A percentile compares a stretch with the other conserved stretches of the same genome.
Conservation (phyloP, 2,113 vertebrate species). For the Bos taurus region DNA sequence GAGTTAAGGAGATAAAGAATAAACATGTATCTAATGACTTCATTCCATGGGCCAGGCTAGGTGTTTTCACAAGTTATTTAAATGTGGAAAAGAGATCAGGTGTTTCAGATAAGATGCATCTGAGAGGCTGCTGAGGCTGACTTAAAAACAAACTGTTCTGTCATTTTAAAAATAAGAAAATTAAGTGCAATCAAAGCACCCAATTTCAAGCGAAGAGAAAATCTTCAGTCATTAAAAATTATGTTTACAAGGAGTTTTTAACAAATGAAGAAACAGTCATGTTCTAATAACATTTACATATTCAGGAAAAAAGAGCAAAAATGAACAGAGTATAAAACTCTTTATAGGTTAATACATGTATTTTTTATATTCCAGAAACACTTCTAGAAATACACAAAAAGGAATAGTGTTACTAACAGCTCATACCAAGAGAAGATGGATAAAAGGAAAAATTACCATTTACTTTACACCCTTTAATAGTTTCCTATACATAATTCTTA, state of each 20-base stretch:
- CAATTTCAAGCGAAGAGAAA: neutral
- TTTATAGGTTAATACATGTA: neutral
- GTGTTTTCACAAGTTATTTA: slow-evolving; percentile 8
- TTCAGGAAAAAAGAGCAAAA: neutral
- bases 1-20: neutral
- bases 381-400: neutral
- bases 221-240: neutral
- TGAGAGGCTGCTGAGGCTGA: neutral
- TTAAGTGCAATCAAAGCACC: neutral
- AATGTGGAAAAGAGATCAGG: neutral
- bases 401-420: neutral
- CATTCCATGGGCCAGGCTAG: neutral
- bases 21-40: neutral
- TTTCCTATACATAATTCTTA: neutral
- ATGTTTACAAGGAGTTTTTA: neutral
- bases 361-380: neutral
- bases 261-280: neutral
- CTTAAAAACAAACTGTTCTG: neutral
- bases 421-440: neutral
- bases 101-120: neutral
- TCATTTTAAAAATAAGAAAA: slow-evolving; percentile 10
- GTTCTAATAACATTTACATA: neutral
- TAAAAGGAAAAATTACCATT: neutral
- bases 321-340: neutral
- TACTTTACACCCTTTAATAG: neutral